phyloP scores from a whole-genome alignment of 2,888 invertebrate species.

The Andricus curvator region DNA sequence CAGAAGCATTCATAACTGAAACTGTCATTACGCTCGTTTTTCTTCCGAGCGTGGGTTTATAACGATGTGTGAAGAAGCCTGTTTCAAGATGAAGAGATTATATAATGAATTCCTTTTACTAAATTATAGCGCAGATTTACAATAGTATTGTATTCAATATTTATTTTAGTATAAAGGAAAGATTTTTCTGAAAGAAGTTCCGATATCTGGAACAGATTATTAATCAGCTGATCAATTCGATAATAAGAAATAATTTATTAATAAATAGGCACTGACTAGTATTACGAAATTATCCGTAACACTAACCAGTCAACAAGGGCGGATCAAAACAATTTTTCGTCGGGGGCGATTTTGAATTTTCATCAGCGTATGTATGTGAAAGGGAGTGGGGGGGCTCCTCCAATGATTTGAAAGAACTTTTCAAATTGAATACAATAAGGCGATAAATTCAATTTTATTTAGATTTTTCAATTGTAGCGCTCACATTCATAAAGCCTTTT shows the following conservation, averaged over 20 bases:
- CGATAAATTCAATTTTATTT: too few relatives aligned
- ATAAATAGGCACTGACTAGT: neutral
- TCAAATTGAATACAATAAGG: too few relatives aligned
- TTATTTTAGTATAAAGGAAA: too few relatives aligned
- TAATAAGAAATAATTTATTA: neutral
- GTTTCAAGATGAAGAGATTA: neutral
- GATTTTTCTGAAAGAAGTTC: neutral
- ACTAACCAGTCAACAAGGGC: too few relatives aligned
- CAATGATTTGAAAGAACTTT: too few relatives aligned
- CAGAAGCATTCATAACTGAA: neutral
- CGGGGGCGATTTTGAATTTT: too few relatives aligned
- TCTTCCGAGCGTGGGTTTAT: neutral
- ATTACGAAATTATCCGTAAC: too few relatives aligned
- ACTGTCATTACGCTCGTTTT: neutral
- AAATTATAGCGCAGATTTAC: neutral
- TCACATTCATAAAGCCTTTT: too few relatives aligned
- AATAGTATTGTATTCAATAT: neutral
- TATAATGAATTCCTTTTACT: neutral
- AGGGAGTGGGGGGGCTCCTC: too few relatives aligned
- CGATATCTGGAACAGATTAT: neutral
- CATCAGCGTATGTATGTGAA: too few relatives aligned
- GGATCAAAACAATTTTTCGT: too few relatives aligned
- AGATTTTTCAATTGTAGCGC: too few relatives aligned
- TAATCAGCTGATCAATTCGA: neutral
- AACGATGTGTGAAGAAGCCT: neutral